Evolutionary conservation across 2,113 vertebrate species (phyloP), one percentile per base, ranked within the genome.

Genomic region (Mus spicilegus): DNA sequence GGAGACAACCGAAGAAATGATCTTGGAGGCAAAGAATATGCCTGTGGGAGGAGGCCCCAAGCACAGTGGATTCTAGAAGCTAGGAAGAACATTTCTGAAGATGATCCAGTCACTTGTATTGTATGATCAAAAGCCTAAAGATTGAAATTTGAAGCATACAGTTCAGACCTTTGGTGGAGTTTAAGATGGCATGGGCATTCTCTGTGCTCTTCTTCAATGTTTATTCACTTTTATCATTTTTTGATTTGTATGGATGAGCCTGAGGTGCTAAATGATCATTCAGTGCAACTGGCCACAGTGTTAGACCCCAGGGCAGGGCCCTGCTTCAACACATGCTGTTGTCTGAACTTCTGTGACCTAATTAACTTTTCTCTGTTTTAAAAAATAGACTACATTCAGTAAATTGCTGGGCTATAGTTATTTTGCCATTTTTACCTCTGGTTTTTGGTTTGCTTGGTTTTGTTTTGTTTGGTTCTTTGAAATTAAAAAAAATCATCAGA

Each of bases 371-470:
- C 24, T 78, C 49, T 46, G 30, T 39, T 82, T 69, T 20, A 19
- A n/a, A 72, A 72, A n/a, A n/a, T 19, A n/a, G 17, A 72, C 14
- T 72, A 7, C 2, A 72, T 39, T 22, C 19, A 22, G 36, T 65
- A 70, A n/a, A 86, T 54, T 77, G 7, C 30, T 10, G 77, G 14
- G 17, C 39, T 46, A 7, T 46, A 42, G 96, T 86, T 90, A 80
- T 65, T 95, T 97, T 97, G 84, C 22, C 80, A 92, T 76, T 91
- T 94, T 91, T 75, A 76, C 80, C 42, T 76, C 69, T n/a, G 20
- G 16, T 58, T 63, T 96, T 61, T 39, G n/a, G 19, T 73, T 39
- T 39, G 36, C 17, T 72, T 72, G 36, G 16, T 72, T 72, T 72
- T n/a, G 33, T 70, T 19, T 72, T 72, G 16, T n/a, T n/a, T 69